These are phyloP conservation scores for Planiliza haematocheilus DNA, from an alignment of 2,113 vertebrate species.

Conservation along the genomic window DNA sequence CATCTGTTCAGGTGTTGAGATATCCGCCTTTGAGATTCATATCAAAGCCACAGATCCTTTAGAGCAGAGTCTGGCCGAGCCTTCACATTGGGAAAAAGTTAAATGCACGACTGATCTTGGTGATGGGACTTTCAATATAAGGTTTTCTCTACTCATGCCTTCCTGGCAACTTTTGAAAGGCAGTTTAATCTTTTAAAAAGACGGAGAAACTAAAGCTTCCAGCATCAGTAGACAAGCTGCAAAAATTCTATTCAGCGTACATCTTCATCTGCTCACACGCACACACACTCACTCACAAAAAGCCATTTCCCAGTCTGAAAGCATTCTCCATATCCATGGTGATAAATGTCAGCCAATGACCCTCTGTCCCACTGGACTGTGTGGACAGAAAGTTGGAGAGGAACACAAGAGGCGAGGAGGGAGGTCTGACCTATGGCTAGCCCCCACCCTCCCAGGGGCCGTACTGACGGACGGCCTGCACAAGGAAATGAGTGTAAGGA, in stretches of 20 bases:
- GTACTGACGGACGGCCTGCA: constrained; percentile 38
- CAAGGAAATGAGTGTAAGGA: constrained; percentile 37
- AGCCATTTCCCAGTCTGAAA: constrained; percentile 47
- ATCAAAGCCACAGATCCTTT: constrained; percentile 1
- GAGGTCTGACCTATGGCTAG: constrained; percentile 61
- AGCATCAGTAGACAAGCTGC: constrained; percentile 21
- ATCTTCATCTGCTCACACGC: constrained; percentile 4
- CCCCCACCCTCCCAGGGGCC: constrained; percentile 22
- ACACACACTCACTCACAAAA: constrained; percentile 14
- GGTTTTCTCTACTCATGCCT: background rate
- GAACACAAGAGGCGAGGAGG: constrained; percentile 27
- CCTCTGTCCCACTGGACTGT: constrained; percentile 48
- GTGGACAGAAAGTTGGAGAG: constrained; percentile 42
- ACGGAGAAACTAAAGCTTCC: background rate
- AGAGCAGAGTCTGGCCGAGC: background rate
- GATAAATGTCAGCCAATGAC: constrained; percentile 69
- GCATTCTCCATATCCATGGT: constrained; percentile 39
- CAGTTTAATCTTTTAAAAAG: background rate
- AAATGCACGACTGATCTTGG: constrained; percentile 6
- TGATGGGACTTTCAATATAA: background rate
- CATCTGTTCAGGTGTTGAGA: background rate
- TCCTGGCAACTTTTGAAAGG: background rate
- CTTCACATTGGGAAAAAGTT: background rate
- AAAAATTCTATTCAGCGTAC: constrained; percentile 6
- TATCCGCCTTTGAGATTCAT: constrained; percentile 2